Evolutionary conservation across 2,797 vertebrate species (phyloP).

Genomic region (Chromobotia macracanthus): DNA sequence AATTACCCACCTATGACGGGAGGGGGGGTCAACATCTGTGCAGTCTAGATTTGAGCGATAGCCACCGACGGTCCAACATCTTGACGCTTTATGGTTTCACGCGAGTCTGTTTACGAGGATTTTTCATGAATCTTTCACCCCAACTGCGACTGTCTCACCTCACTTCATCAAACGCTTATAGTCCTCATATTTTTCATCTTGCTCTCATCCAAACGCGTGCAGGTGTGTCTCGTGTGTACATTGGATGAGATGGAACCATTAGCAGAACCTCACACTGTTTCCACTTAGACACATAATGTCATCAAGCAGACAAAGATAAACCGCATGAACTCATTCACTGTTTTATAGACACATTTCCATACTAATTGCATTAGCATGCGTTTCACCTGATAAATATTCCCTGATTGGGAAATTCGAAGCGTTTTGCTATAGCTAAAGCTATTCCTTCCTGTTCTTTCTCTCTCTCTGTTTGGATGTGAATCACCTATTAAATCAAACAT

Average conservation of each 20-base stretch:
- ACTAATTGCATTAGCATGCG: constrained; percentile 30
- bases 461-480: not conserved
- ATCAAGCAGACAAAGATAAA: constrained; percentile 30
- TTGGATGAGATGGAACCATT: constrained; percentile 43
- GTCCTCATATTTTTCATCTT: constrained; percentile 41
- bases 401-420: not conserved
- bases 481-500: too few species aligned
- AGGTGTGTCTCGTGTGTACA: constrained; percentile 34
- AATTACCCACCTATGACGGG: constrained; percentile 55
- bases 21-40: constrained; percentile 60
- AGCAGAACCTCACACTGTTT: constrained; percentile 42
- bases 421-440: constrained; percentile 12
- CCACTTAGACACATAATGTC: constrained; percentile 20
- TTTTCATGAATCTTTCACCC: constrained; percentile 43
- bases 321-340: constrained; percentile 14
- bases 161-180: constrained; percentile 42
- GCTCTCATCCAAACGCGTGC: constrained; percentile 32
- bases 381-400: not conserved
- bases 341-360: constrained; percentile 16
- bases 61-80: constrained; percentile 34
- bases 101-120: constrained; percentile 30
- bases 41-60: constrained; percentile 46
- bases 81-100: constrained; percentile 38
- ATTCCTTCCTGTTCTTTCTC: not conserved
- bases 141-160: constrained; percentile 38